These are phyloP conservation scores for Neelides sp. DNA, from an alignment of 1,140 invertebrate species.

Conservation along the genomic window DNA sequence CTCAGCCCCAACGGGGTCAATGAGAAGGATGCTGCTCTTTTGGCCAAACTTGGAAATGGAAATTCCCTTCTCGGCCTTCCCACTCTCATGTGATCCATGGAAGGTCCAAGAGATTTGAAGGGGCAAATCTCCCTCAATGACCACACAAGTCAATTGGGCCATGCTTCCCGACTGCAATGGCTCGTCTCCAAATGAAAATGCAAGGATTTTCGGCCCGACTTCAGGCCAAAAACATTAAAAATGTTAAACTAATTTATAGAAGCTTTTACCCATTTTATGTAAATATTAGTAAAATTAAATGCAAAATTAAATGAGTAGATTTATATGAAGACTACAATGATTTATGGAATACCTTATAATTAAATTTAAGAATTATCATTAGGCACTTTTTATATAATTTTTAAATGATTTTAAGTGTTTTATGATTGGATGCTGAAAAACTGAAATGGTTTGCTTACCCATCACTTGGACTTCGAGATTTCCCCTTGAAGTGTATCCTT, in stretches of 20 bases:
- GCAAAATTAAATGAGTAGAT: not conserved
- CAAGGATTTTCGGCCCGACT: conserved; percentile 52
- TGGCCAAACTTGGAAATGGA: conserved; percentile 42
- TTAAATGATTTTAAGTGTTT: not conserved
- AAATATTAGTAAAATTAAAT: not conserved
- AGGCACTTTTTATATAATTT: not conserved
- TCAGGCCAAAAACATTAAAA: not conserved
- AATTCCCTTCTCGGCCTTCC: conserved; percentile 37
- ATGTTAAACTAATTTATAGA: not conserved
- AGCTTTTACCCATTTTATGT: not conserved
- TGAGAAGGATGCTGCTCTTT: conserved; percentile 41
- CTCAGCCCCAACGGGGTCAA: conserved; percentile 39
- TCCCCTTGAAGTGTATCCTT: conserved; percentile 72
- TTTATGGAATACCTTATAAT: conserved; percentile 10
- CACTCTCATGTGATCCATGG: too few species aligned
- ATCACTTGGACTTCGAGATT: conserved; percentile 86
- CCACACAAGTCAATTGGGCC: conserved; percentile 33
- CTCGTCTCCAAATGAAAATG: conserved; percentile 50
- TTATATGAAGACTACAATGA: not conserved
- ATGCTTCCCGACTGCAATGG: conserved; percentile 32
- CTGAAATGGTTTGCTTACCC: conserved; percentile 51
- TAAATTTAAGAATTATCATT: conserved; percentile 14
- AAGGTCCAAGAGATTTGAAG: conserved; percentile 36
- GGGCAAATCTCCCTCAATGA: conserved; percentile 37
- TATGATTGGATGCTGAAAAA: conserved; percentile 1